A percentile compares a stretch with the other conserved stretches of the same genome.
Evolutionary conservation across 2,888 invertebrate genomes (phyloP).

Genomic region (Nomada flava): DNA sequence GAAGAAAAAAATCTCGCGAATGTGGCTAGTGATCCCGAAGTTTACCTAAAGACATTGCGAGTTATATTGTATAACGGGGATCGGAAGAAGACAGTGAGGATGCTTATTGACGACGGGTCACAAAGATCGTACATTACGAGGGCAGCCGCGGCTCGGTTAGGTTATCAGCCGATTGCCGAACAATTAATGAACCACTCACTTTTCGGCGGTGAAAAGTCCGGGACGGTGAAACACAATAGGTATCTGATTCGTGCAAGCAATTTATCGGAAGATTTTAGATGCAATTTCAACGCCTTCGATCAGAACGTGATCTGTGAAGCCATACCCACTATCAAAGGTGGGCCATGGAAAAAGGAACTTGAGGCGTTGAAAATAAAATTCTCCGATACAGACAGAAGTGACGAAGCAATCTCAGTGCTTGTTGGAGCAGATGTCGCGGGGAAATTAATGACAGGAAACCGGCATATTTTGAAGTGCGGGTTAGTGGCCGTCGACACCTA

Average conservation of each 20-base stretch:
- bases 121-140: conserved; percentile 27
- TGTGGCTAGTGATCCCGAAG: neutral
- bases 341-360: neutral
- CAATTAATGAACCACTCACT: conserved; percentile 16
- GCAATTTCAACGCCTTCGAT: conserved; percentile 50
- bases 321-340: neutral
- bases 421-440: neutral
- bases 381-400: neutral
- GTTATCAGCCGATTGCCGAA: conserved; percentile 7
- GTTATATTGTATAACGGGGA: conserved; percentile 11
- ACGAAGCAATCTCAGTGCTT: neutral
- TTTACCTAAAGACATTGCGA: conserved; percentile 28
- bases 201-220: conserved; percentile 26
- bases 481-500: conserved; percentile 66
- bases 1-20: conserved; percentile 12
- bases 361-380: neutral
- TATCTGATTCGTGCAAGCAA: conserved; percentile 10
- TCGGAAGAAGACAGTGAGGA: neutral
- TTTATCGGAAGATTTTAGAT: conserved; percentile 4
- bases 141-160: neutral
- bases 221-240: conserved; percentile 3
- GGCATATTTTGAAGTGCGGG: conserved; percentile 64
- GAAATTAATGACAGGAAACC: conserved; percentile 18
- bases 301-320: conserved; percentile 51
- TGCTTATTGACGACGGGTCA: conserved; percentile 23